Evolutionary conservation across 2,113 vertebrate species (phyloP).

Genomic region (Tautogolabrus adspersus): DNA sequence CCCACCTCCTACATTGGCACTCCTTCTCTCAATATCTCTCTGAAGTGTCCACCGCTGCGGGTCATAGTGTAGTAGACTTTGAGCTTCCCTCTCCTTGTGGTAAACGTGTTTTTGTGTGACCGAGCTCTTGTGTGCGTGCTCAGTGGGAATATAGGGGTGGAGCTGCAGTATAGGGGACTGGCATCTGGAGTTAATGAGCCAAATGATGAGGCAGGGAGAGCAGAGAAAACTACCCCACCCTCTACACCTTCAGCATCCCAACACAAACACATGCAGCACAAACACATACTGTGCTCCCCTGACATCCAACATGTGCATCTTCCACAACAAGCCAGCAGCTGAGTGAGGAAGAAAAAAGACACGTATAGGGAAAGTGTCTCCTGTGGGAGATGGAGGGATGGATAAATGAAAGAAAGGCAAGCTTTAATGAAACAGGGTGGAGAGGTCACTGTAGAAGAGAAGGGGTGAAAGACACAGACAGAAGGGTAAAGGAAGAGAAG

Average conservation of each 20-base stretch:
- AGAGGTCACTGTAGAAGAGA: slow-evolving; percentile 32
- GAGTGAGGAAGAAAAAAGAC: slow-evolving; percentile 5
- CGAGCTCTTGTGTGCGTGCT: not conserved
- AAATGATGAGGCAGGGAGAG: slow-evolving; percentile 57
- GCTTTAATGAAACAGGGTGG: slow-evolving; percentile 44
- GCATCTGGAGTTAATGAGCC: slow-evolving; percentile 76
- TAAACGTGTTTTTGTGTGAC: slow-evolving; percentile 21
- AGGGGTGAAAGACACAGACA: slow-evolving; percentile 5
- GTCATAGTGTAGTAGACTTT: slow-evolving; percentile 52
- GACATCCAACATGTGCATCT: slow-evolving; percentile 13
- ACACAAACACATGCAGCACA: slow-evolving; percentile 19
- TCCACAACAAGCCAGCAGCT: slow-evolving; percentile 6
- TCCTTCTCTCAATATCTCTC: slow-evolving; percentile 43
- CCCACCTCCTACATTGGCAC: not conserved
- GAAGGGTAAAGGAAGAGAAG: slow-evolving; percentile 1
- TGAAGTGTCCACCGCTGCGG: slow-evolving; percentile 67
- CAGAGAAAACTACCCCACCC: slow-evolving; percentile 31
- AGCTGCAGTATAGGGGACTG: slow-evolving; percentile 41
- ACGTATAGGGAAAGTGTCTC: not conserved
- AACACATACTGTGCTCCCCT: slow-evolving; percentile 23
- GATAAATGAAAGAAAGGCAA: slow-evolving; percentile 26
- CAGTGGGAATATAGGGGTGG: slow-evolving; percentile 42
- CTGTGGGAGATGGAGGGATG: slow-evolving; percentile 14
- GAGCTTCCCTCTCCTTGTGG: slow-evolving; percentile 17
- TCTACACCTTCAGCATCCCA: slow-evolving; percentile 10